Evolutionary conservation across 92 coral and sea anemone genomes (phyloP), one percentile per base, ranked within the genome.

Genomic region (Scolanthus callimorphus): DNA sequence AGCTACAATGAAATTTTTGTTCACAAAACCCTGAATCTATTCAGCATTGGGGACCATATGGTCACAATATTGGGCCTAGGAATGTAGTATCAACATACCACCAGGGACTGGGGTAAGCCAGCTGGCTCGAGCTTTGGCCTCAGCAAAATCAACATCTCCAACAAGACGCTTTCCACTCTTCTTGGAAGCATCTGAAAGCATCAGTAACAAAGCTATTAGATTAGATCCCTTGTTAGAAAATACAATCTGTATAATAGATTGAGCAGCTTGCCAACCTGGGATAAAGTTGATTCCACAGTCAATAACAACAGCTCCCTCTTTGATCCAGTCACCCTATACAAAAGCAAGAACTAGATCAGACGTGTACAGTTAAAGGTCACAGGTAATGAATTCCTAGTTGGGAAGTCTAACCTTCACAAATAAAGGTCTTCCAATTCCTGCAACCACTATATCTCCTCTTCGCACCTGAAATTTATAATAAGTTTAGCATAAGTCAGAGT

Each of bases 21-120:
- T n/a, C n/a, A n/a, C n/a, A n/a, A n/a, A n/a, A n/a, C n/a, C n/a
- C n/a, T n/a, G n/a, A n/a, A n/a, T n/a, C n/a, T n/a, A n/a, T n/a
- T n/a, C n/a, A n/a, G n/a, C n/a, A n/a, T n/a, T n/a, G n/a, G n/a
- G n/a, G n/a, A n/a, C n/a, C n/a, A n/a, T n/a, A n/a, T n/a, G n/a
- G n/a, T n/a, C n/a, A n/a, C n/a, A n/a, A n/a, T n/a, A n/a, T n/a
- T n/a, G n/a, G n/a, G n/a, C n/a, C n/a, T n/a, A n/a, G n/a, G n/a
- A n/a, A n/a, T n/a, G n/a, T n/a, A n/a, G n/a, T 17, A 20, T 54
- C 37, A n/a, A 37, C 77, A 50, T 49, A 92, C 98, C 98, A 57
- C 98, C 98, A 25, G 98, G 98, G 0, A 92, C 98, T 2, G 98
- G 98, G 31, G 98, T 92, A 23, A 92, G 88, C 98, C 98, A 92